Base-by-base conservation (phyloP, 2,113 vertebrate genomes). In the Anser cygnoides region DNA sequence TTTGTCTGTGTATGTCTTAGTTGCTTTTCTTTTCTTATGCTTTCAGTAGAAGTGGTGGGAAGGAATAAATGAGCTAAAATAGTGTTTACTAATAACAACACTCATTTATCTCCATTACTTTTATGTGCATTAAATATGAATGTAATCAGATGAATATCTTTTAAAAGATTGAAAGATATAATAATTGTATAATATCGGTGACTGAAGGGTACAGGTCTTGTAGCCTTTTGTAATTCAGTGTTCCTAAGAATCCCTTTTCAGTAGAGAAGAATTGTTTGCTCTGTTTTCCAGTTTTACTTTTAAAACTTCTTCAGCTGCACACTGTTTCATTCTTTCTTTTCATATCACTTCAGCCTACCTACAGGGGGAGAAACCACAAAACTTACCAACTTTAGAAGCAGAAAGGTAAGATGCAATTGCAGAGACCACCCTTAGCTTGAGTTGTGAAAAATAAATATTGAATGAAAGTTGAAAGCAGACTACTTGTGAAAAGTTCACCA, bases 401-500 rank as follows among this genome's bases (percentile, higher is more conserved):
- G 37, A 17, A 19, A 84, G 50, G 74, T 84, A 67, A 84, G 86
- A 79, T 70, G 39, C 37, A 89, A 31, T 80, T 90, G 9, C 31
- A 91, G 66, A 73, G 39, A 76, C 44, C 46, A 39, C 89, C 33
- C 9, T 58, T 81, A 58, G 13, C 37, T 43, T 88, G 29, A 77
- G 39, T 68, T 94, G 62, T 37, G 63, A 94, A 29, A 77, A 90
- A 84, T 93, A 95, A 95, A 90, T 79, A 88, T 25, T 84, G 75
- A 95, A 88, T 89, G 85, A 92, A 82, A 93, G 25, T 66, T 59
- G 67, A 92, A 84, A 92, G 65, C 37, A 82, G 76, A 41, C 19
- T 54, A 37, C 52, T 54, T 35, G 21, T 94, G 54, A 66, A 81
- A 93, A 93, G 31, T 90, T 82, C 65, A 66, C 66, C 55, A 57